phyloP scores from a whole-genome alignment of 2,888 invertebrate genomes.

The Helleia helle region DNA sequence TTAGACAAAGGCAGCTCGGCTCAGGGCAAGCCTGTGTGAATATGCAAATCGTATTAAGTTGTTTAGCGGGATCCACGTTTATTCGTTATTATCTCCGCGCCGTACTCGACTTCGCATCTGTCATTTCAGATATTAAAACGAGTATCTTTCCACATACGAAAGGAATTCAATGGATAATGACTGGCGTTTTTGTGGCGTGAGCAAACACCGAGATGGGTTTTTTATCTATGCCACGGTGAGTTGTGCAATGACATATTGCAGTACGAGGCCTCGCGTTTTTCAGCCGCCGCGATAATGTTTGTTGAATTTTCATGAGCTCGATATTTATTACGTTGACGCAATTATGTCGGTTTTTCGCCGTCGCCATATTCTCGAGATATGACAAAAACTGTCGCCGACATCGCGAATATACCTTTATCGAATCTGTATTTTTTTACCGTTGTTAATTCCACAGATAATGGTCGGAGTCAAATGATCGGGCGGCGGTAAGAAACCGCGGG shows the following conservation, averaged over 20 bases:
- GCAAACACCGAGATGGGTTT: neutral
- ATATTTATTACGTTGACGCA: conserved; percentile 58
- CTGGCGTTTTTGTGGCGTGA: conserved; percentile 28
- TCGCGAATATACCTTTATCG: conserved; percentile 60
- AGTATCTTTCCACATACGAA: conserved; percentile 46
- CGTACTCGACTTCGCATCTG: conserved; percentile 49
- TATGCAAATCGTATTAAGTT: conserved; percentile 65
- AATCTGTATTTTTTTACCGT: conserved; percentile 58
- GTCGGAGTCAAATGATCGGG: conserved; percentile 67
- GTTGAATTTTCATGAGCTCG: conserved; percentile 41
- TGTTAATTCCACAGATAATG: conserved; percentile 71
- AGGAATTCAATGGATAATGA: conserved; percentile 37
- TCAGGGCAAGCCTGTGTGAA: conserved; percentile 40
- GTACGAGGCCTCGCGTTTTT: conserved; percentile 29
- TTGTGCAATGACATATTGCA: conserved; percentile 41
- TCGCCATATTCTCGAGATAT: conserved; percentile 45
- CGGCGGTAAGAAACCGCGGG: conserved; percentile 61
- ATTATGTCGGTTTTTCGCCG: conserved; percentile 39
- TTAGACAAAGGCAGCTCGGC: too few species aligned
- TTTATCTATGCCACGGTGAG: conserved; percentile 1
- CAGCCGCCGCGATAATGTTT: conserved; percentile 8
- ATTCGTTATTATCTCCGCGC: conserved; percentile 31
- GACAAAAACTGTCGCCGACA: conserved; percentile 55
- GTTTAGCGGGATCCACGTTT: conserved; percentile 36
- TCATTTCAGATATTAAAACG: conserved; percentile 62